Evolutionary conservation across 1,140 invertebrate species (phyloP).

Genomic region (Hylaeus anthracinus): DNA sequence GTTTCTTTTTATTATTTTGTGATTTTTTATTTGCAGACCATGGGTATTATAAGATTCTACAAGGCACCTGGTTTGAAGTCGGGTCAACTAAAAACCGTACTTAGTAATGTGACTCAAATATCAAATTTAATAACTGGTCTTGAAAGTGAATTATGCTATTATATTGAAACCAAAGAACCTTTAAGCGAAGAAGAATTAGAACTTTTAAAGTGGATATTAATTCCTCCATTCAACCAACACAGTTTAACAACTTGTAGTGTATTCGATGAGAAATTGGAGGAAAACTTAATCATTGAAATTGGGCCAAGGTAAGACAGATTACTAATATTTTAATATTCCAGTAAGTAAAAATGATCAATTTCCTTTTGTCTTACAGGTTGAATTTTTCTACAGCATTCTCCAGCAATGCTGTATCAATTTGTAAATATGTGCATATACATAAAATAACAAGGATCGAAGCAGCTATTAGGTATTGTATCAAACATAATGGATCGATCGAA

Average conservation of each 20-base stretch:
- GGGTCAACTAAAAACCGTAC: constrained; percentile 67
- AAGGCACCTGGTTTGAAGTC: constrained; percentile 68
- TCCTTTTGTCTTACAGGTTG: constrained; percentile 83
- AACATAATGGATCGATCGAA: constrained; percentile 74
- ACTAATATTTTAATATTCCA: neutral
- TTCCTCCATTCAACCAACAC: constrained; percentile 83
- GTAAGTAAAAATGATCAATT: neutral
- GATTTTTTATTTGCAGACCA: constrained; percentile 4
- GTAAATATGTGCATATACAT: constrained; percentile 88
- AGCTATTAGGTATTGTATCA: constrained; percentile 89
- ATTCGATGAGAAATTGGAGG: constrained; percentile 67
- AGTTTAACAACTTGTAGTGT: constrained; percentile 79
- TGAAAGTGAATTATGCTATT: constrained; percentile 90
- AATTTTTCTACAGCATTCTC: constrained; percentile 97
- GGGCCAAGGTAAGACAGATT: constrained; percentile 85
- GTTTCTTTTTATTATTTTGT: neutral
- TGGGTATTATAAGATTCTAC: constrained; percentile 73
- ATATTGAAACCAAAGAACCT: constrained; percentile 83
- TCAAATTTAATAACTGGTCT: constrained; percentile 77
- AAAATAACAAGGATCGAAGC: constrained; percentile 90
- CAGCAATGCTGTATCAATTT: constrained; percentile 97
- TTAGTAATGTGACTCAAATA: constrained; percentile 59
- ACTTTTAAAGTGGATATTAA: constrained; percentile 87
- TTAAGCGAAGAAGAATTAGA: constrained; percentile 82
- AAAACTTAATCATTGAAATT: constrained; percentile 86